Evolutionary conservation across 1,140 invertebrate genomes (phyloP), one percentile per base, ranked within the genome.

Genomic region (Platorchestia sp.): DNA sequence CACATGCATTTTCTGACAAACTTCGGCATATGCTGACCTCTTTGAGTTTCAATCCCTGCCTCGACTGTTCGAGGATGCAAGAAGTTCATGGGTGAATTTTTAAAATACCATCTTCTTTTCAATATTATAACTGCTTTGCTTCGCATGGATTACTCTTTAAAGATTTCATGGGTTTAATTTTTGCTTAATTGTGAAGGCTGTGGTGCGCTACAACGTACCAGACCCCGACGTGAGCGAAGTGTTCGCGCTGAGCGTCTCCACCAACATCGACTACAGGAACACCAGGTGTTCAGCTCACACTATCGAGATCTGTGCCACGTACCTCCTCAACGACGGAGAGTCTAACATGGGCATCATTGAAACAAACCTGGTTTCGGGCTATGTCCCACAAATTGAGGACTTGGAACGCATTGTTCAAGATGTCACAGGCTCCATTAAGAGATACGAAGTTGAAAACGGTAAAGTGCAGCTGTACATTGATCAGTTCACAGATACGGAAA

Each of bases 391-490:
- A 95, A 95, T 95, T 47, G n/a, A 95, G 14, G 95, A 95, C 87
- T 96, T 96, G 53, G 95, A 96, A 86, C 42, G 53, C 16, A 42
- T 95, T 47, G 41, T 95, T 5, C 45, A 51, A 40, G 14, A 96
- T 16, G 95, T 91, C n/a, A 43, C 40, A 10, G 36, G 16, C 16
- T 53, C 89, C 90, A 86, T 97, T 40, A 97, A 97, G 95, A 96
- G 97, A 36, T 97, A 97, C 87, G 97, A 97, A 96, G 97, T 97
- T 95, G 96, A 97, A 22, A 96, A 96, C n/a, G 97, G 97, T 91
- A 96, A 97, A 91, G 97, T 97, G 0, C 96, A 97, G 75, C 96
- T 97, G 43, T 97, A 97, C 95, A 97, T 97, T 97, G 97, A 97
- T 91, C 95, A 97, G 96, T 86, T 97, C 7, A 95, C 97, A 97